Percentiles rank a stretch among this genome's conserved stretches.
phyloP scores from a whole-genome alignment of 1,140 invertebrate species.

The Bombus breviceps region DNA sequence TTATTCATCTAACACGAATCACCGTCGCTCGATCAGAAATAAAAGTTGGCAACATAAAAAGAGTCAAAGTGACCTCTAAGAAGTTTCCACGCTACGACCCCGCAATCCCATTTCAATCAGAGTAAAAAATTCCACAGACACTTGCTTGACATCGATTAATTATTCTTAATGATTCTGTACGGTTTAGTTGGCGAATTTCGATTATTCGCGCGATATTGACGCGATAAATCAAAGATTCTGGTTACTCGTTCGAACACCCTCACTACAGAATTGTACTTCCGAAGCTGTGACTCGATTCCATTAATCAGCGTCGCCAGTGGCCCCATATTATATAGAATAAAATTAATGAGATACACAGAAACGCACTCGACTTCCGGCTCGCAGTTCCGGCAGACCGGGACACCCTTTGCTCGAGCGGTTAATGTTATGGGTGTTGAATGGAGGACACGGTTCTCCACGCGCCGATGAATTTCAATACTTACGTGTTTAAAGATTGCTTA shows the following conservation, averaged over 20 bases:
- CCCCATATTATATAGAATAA: conserved; percentile 81
- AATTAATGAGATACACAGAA: conserved; percentile 83
- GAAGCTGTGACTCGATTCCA: conserved; percentile 68
- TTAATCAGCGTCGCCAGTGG: conserved; percentile 76
- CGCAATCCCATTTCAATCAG: neutral
- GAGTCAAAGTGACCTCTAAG: too few species aligned
- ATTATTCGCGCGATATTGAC: conserved; percentile 63
- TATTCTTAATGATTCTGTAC: conserved; percentile 51
- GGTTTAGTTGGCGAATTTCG: conserved; percentile 31
- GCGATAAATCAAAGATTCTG: conserved; percentile 68
- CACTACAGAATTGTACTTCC: conserved; percentile 55
- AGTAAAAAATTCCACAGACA: neutral
- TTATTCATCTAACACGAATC: too few species aligned
- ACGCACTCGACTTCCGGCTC: conserved; percentile 81
- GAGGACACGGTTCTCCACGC: conserved; percentile 21
- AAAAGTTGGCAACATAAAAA: neutral
- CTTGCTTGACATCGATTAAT: conserved; percentile 55
- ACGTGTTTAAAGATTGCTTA: neutral
- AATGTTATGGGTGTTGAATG: conserved; percentile 54
- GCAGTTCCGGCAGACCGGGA: conserved; percentile 71
- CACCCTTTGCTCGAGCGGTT: conserved; percentile 57
- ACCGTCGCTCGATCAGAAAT: too few species aligned
- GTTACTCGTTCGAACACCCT: conserved; percentile 46
- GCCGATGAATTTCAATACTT: conserved; percentile 39
- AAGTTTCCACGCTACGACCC: neutral